Conservation (phyloP, 2,113 vertebrate genomes). For the Chaetodon auriga region DNA sequence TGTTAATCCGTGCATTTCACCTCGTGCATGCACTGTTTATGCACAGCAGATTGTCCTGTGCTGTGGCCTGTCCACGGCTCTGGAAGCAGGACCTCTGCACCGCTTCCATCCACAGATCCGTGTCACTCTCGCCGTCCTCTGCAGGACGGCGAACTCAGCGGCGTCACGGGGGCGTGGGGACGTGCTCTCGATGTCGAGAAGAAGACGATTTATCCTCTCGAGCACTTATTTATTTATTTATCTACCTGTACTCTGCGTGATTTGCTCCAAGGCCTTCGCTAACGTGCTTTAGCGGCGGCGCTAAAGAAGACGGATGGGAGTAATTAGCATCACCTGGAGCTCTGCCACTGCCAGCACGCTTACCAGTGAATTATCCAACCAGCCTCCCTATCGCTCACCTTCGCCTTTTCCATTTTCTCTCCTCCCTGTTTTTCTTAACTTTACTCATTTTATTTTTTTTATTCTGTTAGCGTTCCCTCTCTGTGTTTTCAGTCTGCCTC, state of each 20-base stretch:
- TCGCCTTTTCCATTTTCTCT: background rate
- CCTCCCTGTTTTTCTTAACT: background rate
- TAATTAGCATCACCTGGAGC: conserved; percentile 69
- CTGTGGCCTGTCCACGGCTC: background rate
- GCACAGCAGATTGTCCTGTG: background rate
- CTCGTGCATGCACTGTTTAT: background rate
- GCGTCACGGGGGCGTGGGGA: no score
- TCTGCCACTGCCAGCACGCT: conserved; percentile 14
- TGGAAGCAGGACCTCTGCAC: background rate
- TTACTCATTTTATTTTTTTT: background rate
- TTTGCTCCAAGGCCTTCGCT: conserved; percentile 37
- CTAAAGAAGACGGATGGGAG: conserved; percentile 67
- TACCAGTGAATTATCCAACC: conserved; percentile 19
- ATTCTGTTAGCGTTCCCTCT: background rate
- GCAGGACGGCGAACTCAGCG: no score
- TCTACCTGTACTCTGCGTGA: conserved; percentile 24
- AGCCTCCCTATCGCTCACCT: background rate
- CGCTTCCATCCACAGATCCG: background rate
- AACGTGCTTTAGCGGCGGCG: conserved; percentile 30
- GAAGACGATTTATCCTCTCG: conserved; percentile 39
- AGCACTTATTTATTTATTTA: conserved; percentile 60
- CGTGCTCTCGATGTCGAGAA: background rate
- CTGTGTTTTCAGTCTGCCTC: background rate
- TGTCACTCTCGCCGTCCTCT: background rate
- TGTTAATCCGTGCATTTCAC: background rate